Evolutionary conservation across 2,113 vertebrate species (phyloP).

Genomic region (Limnothrissa miodon): DNA sequence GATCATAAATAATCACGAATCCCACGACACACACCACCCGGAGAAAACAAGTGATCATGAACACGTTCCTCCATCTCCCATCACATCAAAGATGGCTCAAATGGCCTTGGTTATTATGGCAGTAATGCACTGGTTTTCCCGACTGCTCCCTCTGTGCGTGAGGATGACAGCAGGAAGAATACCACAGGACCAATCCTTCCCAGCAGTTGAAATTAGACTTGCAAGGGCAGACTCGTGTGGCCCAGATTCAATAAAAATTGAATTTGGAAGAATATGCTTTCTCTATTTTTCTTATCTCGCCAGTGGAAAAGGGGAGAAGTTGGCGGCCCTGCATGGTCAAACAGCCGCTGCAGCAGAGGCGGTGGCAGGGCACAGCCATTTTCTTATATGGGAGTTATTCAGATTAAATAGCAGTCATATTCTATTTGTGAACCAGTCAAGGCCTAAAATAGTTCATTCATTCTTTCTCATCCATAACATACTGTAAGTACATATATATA

Average conservation of each 20-base stretch:
- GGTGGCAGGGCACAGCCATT: slow-evolving; percentile 29
- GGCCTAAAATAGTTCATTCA: neutral
- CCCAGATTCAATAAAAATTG: slow-evolving; percentile 47
- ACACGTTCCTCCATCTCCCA: neutral
- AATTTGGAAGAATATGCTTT: slow-evolving; percentile 45
- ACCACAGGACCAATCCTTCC: slow-evolving; percentile 26
- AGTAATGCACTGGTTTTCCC: neutral
- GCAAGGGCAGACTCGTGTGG: slow-evolving; percentile 33
- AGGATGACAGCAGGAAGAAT: slow-evolving; percentile 26
- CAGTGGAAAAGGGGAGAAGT: slow-evolving; percentile 18
- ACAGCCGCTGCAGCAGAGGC: slow-evolving; percentile 22
- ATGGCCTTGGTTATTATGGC: neutral
- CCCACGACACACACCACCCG: neutral
- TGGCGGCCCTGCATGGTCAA: slow-evolving; percentile 6
- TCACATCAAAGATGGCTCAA: neutral
- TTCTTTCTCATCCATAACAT: neutral
- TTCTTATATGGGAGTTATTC: slow-evolving; percentile 46
- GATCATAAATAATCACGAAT: slow-evolving; percentile 24
- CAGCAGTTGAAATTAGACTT: slow-evolving; percentile 38
- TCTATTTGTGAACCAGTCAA: slow-evolving; percentile 35
- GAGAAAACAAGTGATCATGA: neutral
- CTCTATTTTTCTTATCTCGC: slow-evolving; percentile 50
- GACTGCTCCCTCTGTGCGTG: neutral
- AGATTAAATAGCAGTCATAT: slow-evolving; percentile 44
- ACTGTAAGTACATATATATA: too few relatives aligned